Evolutionary conservation across 2,797 vertebrate genomes (phyloP).

Genomic region (Arctocebus calabarensis): DNA sequence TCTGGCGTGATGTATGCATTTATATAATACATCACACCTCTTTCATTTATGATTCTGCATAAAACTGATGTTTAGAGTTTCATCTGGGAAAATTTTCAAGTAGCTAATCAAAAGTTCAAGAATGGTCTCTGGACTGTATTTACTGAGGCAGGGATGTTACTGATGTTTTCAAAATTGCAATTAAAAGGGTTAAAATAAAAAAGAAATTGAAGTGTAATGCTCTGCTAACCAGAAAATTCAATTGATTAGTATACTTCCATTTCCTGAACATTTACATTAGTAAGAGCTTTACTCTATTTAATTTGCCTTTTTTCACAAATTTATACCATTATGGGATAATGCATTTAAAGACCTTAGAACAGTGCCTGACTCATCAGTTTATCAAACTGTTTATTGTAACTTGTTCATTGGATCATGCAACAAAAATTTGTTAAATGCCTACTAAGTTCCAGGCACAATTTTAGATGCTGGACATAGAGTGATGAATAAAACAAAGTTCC

Average conservation of each 20-base stretch:
- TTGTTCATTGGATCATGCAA: background rate
- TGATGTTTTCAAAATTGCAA: background rate
- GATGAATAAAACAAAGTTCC: background rate
- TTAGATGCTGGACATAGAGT: background rate
- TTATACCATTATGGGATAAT: background rate
- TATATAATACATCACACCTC: conserved; percentile 27
- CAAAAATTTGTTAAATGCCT: background rate
- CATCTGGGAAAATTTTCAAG: background rate
- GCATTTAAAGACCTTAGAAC: background rate
- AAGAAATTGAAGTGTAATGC: background rate
- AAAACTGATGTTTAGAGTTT: conserved; percentile 40
- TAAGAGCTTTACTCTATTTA: conserved; percentile 43
- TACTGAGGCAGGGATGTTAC: background rate
- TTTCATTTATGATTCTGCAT: background rate
- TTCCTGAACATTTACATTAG: conserved; percentile 51
- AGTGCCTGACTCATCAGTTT: background rate
- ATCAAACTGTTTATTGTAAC: background rate
- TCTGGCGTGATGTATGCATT: conserved; percentile 34
- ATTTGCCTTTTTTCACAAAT: conserved; percentile 9
- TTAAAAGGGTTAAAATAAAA: conserved; percentile 52
- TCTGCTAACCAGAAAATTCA: conserved; percentile 52
- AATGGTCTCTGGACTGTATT: conserved; percentile 11
- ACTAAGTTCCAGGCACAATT: background rate
- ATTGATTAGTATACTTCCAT: conserved; percentile 10
- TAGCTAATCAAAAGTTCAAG: conserved; percentile 43